phyloP scores from a whole-genome alignment of 2,888 invertebrate genomes.

The Agapostemon virescens region DNA sequence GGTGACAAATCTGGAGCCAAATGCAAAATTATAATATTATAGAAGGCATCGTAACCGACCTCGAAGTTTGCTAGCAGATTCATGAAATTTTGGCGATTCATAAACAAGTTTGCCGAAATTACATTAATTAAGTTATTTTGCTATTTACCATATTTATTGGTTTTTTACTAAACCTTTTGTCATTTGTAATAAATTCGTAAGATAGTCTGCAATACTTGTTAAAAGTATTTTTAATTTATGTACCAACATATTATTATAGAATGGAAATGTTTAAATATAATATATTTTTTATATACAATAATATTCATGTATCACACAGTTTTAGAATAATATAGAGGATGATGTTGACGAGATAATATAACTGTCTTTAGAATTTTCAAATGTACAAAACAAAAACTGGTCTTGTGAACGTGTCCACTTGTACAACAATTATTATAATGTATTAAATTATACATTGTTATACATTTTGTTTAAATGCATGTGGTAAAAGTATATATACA shows the following conservation, averaged over 20 bases:
- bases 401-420: not conserved
- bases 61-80: no score
- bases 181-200: slow-evolving; percentile 20
- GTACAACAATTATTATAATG: not conserved
- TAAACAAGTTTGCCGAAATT: not conserved
- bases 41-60: no score
- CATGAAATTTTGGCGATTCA: no score
- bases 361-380: not conserved
- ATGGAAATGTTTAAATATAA: slow-evolving; percentile 17
- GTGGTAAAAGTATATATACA: not conserved
- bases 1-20: no score
- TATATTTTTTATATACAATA: slow-evolving; percentile 8
- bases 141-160: not conserved
- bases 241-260: slow-evolving; percentile 37
- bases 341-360: slow-evolving; percentile 9
- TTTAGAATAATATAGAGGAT: slow-evolving; percentile 35
- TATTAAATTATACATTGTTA: no score
- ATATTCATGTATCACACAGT: not conserved
- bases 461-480: not conserved
- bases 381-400: not conserved
- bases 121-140: not conserved
- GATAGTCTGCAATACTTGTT: slow-evolving; percentile 17
- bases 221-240: slow-evolving; percentile 2
- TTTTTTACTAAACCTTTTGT: not conserved
- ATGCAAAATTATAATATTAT: no score